These are phyloP conservation scores for Rhinophrynus dorsalis DNA, from an alignment of 2,797 vertebrate species.

Conservation along the genomic window DNA sequence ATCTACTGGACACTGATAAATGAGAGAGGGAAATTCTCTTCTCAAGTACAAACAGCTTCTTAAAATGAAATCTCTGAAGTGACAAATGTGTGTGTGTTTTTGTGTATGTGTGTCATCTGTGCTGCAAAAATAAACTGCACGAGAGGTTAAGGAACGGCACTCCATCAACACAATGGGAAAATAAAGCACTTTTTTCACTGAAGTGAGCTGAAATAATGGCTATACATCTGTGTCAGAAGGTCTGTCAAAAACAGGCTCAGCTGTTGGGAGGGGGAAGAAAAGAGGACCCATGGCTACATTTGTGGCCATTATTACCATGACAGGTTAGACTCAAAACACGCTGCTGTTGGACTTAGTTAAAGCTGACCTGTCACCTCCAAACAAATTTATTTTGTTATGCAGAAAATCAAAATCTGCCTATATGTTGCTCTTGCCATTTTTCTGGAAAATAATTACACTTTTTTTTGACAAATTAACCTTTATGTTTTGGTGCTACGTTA, in stretches of 20 bases:
- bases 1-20: not conserved
- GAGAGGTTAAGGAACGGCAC: constrained; percentile 37
- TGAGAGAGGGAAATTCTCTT: constrained; percentile 1
- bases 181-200: constrained; percentile 44
- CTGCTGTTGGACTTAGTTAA: not conserved
- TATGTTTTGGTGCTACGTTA: too few relatives aligned
- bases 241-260: constrained; percentile 40
- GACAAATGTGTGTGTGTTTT: constrained; percentile 45
- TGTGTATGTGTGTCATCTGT: constrained; percentile 32
- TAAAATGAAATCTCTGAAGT: not conserved
- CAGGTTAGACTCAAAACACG: not conserved
- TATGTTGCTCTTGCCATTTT: too few relatives aligned
- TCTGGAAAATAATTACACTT: too few relatives aligned
- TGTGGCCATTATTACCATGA: not conserved
- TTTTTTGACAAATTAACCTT: too few relatives aligned
- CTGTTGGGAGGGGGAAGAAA: constrained; percentile 20
- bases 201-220: constrained; percentile 49
- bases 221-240: constrained; percentile 44
- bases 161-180: constrained; percentile 43
- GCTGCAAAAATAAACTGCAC: constrained; percentile 37
- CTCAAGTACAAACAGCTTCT: not conserved
- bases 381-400: too few relatives aligned
- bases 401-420: too few relatives aligned
- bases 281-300: not conserved
- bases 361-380: too few relatives aligned